Evolutionary conservation across 2,113 vertebrate species (phyloP), one percentile per base, ranked within the genome.

Genomic region (Sorex fumeus): DNA sequence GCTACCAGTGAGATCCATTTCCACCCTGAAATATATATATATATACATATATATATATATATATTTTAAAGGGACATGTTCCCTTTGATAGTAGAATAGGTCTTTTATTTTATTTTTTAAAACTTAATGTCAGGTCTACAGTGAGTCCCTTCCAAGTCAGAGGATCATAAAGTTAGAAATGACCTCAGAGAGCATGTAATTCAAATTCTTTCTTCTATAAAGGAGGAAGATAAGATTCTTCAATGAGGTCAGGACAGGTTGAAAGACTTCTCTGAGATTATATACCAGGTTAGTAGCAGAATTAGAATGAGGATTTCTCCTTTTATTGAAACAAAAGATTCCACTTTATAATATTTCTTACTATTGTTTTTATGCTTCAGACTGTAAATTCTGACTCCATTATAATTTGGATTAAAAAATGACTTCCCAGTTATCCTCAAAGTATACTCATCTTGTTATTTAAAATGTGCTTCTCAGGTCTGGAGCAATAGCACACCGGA

Each of bases 371-470:
- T 19, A 69, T 43, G 69, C 81, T 40, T 90, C n/a, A 76, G 36
- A 85, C 62, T 74, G 36, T 7, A 89, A 84, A 75, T 70, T 57
- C 18, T 86, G 67, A 83, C 81, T 77, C 45, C 82, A 30, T 69
- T 91, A 87, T 36, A 84, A 81, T 74, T 88, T 88, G 67, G 85
- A 82, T 34, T 34, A 40, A 75, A 81, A 74, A 72, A 32, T 91
- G 43, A 5, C 78, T 83, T 93, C 90, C 34, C 19, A 79, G 40
- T 34, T 79, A 70, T 13, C 15, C 50, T 88, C 16, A 76, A 93
- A 76, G 34, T 81, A 79, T 86, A 76, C 28, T 83, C 76, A 80
- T 47, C 53, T 53, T 53, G 53, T 16, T 19, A 53, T 53, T 53
- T 16, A 53, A 53, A 53, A 53, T 15, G 53, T 16, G 53, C 13